Evolutionary conservation across 2,888 invertebrate genomes (phyloP).

Genomic region (Creontiades dilutus): DNA sequence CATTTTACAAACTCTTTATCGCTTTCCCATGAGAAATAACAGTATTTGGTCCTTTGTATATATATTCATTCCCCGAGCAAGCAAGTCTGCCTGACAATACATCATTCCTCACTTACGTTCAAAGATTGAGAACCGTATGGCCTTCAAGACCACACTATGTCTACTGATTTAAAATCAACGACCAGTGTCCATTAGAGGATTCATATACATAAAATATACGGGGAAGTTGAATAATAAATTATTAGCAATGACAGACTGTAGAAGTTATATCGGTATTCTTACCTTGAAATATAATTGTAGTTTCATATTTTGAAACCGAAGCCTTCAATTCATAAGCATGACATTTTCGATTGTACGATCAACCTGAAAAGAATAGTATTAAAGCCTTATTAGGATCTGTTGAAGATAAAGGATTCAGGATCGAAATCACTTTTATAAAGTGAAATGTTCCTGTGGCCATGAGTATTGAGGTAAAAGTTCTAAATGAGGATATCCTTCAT

Average conservation of each 20-base stretch:
- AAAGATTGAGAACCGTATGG: neutral
- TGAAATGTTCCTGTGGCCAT: too few species aligned
- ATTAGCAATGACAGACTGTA: neutral
- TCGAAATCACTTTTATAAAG: too few species aligned
- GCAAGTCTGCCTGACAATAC: neutral
- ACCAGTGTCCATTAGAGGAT: neutral
- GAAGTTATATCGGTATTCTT: neutral
- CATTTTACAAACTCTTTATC: neutral
- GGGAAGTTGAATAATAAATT: conserved; percentile 1
- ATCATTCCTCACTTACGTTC: neutral
- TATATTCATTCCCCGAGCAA: too few species aligned
- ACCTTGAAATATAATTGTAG: neutral
- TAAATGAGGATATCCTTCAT: too few species aligned
- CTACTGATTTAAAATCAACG: conserved; percentile 1
- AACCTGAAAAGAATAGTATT: too few species aligned
- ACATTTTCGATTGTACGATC: too few species aligned
- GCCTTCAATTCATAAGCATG: too few species aligned
- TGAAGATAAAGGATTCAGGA: too few species aligned
- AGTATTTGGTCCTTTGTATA: too few species aligned
- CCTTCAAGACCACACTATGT: neutral
- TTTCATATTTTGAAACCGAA: too few species aligned
- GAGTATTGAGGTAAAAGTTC: too few species aligned
- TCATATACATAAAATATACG: conserved; percentile 12
- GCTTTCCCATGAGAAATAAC: neutral
- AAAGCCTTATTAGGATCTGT: too few species aligned